Conservation (phyloP, 2,113 vertebrate genomes). For the Protobothrops mucrosquamatus region DNA sequence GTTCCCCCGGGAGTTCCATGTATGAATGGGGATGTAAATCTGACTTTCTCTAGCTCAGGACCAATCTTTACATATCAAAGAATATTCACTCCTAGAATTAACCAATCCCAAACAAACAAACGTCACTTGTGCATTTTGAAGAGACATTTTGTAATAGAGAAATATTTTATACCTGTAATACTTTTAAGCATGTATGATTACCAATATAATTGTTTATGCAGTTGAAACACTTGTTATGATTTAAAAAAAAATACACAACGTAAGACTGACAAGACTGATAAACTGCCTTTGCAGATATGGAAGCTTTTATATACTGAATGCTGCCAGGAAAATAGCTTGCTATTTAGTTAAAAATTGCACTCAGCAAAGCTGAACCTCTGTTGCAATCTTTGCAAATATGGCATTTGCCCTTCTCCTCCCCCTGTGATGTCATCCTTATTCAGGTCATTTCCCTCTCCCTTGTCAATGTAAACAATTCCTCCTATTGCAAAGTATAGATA, state of each 20-base stretch:
- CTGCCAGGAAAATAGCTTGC: background rate
- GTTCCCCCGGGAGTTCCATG: background rate
- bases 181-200: background rate
- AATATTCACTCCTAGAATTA: background rate
- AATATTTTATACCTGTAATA: background rate
- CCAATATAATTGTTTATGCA: background rate
- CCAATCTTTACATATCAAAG: background rate
- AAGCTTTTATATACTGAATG: background rate
- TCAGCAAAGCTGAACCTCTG: background rate
- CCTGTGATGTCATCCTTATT: background rate
- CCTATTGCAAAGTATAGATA: background rate
- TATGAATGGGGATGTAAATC: background rate
- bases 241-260: background rate
- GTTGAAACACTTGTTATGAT: background rate
- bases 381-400: background rate
- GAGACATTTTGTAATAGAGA: background rate
- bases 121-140: background rate
- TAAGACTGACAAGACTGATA: rapidly evolving
- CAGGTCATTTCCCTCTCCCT: background rate
- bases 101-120: background rate
- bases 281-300: background rate
- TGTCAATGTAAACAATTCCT: background rate
- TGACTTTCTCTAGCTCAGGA: background rate
- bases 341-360: background rate
- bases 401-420: background rate